Conservation (phyloP, 2,113 vertebrate species). For the Oryzias celebensis region DNA sequence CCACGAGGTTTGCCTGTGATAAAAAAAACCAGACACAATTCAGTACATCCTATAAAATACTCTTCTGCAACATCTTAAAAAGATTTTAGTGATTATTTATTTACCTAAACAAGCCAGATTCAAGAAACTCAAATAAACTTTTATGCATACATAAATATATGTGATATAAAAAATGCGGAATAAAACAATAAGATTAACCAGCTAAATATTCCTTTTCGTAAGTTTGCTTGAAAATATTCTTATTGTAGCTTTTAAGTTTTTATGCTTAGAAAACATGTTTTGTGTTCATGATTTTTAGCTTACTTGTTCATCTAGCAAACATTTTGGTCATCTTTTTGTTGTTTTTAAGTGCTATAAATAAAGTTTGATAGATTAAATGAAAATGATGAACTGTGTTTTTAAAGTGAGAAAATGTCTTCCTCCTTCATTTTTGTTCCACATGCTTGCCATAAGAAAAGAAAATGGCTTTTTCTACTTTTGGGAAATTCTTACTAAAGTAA, state of each 20-base stretch:
- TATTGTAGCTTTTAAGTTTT: too few relatives aligned
- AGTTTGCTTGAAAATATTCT: too few relatives aligned
- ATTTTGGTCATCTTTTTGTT: too few relatives aligned
- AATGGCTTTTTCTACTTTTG: constrained; percentile 16
- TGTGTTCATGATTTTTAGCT: too few relatives aligned
- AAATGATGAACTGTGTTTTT: too few relatives aligned
- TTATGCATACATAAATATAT: neutral
- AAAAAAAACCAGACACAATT: constrained; percentile 7
- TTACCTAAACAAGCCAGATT: neutral
- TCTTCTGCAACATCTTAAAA: neutral
- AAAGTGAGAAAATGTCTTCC: too few relatives aligned
- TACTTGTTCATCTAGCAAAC: too few relatives aligned
- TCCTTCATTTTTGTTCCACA: too few relatives aligned
- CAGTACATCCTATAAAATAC: neutral
- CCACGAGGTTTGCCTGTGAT: constrained; percentile 90
- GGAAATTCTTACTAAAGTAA: constrained; percentile 19
- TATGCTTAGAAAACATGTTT: too few relatives aligned
- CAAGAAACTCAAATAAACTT: neutral
- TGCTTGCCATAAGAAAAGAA: constrained; percentile 4
- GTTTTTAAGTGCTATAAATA: too few relatives aligned
- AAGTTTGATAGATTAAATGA: too few relatives aligned
- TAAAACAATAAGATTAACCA: constrained; percentile 32
- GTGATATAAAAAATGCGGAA: constrained; percentile 17
- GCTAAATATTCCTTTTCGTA: neutral
- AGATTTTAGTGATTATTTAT: neutral